Percentiles rank a stretch among this genome's conserved stretches.
These are phyloP conservation scores for Xylocampa areola DNA, from an alignment of 2,888 invertebrate species.

Conservation along the genomic window DNA sequence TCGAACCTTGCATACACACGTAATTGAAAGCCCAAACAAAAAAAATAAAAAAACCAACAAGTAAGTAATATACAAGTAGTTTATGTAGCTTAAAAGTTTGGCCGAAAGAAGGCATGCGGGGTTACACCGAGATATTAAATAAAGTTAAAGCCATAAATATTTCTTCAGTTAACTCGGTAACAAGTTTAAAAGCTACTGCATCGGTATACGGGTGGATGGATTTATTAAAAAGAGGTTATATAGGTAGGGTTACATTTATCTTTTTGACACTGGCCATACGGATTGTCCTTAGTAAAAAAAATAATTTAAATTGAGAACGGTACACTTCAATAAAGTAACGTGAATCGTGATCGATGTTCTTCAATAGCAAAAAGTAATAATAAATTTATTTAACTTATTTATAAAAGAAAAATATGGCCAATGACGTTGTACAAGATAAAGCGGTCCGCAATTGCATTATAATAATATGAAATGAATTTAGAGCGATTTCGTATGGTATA, in stretches of 20 bases:
- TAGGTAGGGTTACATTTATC: slow-evolving; percentile 43
- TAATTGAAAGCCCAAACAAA: too few relatives aligned
- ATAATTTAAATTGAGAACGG: slow-evolving; percentile 17
- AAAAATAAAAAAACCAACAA: slow-evolving; percentile 30
- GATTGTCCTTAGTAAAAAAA: background rate
- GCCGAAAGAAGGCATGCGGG: slow-evolving; percentile 64
- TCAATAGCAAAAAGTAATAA: too few relatives aligned
- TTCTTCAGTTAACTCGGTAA: slow-evolving; percentile 85
- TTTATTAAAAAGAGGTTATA: slow-evolving; percentile 57
- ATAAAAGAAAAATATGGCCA: too few relatives aligned
- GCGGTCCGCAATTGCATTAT: too few relatives aligned
- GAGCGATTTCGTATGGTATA: too few relatives aligned
- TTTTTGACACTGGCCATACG: slow-evolving; percentile 39
- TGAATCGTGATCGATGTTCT: too few relatives aligned
- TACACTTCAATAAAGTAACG: background rate
- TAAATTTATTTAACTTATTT: too few relatives aligned
- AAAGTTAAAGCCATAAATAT: slow-evolving; percentile 89
- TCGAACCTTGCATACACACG: too few relatives aligned
- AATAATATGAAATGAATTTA: too few relatives aligned
- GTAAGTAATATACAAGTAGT: slow-evolving; percentile 61
- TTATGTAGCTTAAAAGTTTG: slow-evolving; percentile 83
- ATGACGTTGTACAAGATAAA: too few relatives aligned
- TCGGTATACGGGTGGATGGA: slow-evolving; percentile 59
- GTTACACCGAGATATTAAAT: slow-evolving; percentile 83
- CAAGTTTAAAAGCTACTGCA: slow-evolving; percentile 72